Conservation (phyloP, 2,888 invertebrate species). For the Dynastes hyllus region DNA sequence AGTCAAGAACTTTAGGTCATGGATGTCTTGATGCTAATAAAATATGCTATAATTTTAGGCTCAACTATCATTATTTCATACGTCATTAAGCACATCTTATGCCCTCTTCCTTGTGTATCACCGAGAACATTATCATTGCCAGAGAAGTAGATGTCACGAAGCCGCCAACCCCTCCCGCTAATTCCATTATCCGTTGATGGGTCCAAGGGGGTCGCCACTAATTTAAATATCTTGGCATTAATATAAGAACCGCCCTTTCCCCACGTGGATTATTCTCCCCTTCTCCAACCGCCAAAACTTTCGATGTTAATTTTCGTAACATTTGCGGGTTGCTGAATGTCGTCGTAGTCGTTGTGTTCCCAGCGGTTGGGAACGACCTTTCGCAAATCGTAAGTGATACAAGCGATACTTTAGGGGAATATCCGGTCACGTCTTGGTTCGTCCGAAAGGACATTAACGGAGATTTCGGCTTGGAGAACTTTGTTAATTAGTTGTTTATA, state of each 20-base stretch:
- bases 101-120: background rate
- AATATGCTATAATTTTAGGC: background rate
- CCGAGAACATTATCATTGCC: constrained; percentile 3
- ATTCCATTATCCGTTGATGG: constrained; percentile 28
- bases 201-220: background rate
- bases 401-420: constrained; percentile 69
- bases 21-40: too few relatives aligned
- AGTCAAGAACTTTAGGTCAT: too few relatives aligned
- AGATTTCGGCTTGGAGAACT: constrained; percentile 62
- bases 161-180: background rate
- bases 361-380: constrained; percentile 50
- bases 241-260: constrained; percentile 11
- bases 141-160: background rate
- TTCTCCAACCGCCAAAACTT: constrained; percentile 22
- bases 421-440: constrained; percentile 62
- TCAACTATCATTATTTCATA: background rate
- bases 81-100: background rate
- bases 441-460: constrained; percentile 64
- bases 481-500: constrained; percentile 67
- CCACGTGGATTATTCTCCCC: background rate
- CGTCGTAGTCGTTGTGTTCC: constrained; percentile 7
- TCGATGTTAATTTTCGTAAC: constrained; percentile 43
- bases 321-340: constrained; percentile 29
- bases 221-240: constrained; percentile 42
- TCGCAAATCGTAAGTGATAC: constrained; percentile 66